Conservation (phyloP, 2,113 vertebrate species). For the Ailurus styani region DNA sequence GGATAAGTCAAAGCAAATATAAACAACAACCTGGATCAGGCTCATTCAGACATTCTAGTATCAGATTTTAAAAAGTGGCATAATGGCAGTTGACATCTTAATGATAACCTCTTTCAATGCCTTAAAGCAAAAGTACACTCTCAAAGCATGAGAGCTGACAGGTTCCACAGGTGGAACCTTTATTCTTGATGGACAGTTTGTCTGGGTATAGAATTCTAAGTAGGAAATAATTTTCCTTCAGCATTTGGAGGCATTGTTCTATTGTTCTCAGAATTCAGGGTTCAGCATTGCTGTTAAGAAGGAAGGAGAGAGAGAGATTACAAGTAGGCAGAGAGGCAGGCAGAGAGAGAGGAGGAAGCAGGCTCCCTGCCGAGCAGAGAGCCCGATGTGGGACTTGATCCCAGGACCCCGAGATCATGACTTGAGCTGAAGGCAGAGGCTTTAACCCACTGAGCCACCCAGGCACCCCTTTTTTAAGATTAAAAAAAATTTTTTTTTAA, state of each 20-base stretch:
- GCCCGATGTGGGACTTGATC: too few relatives aligned
- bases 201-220: background rate
- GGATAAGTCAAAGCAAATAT: background rate
- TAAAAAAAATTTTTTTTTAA: too few relatives aligned
- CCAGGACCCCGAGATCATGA: too few relatives aligned
- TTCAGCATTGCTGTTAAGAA: background rate
- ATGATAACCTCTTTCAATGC: background rate
- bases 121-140: background rate
- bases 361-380: too few relatives aligned
- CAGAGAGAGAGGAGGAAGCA: too few relatives aligned
- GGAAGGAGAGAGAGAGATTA: too few relatives aligned
- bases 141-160: background rate
- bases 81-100: background rate
- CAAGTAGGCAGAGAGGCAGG: too few relatives aligned
- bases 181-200: background rate
- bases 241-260: background rate
- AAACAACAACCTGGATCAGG: background rate
- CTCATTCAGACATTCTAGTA: background rate
- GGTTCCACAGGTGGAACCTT: background rate
- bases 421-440: too few relatives aligned
- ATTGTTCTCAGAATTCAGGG: background rate
- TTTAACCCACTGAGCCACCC: too few relatives aligned
- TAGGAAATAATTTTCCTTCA: background rate
- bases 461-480: too few relatives aligned
- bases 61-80: background rate